Evolutionary conservation across 1,140 invertebrate genomes (phyloP).

Genomic region (Hylaeus volcanicus): DNA sequence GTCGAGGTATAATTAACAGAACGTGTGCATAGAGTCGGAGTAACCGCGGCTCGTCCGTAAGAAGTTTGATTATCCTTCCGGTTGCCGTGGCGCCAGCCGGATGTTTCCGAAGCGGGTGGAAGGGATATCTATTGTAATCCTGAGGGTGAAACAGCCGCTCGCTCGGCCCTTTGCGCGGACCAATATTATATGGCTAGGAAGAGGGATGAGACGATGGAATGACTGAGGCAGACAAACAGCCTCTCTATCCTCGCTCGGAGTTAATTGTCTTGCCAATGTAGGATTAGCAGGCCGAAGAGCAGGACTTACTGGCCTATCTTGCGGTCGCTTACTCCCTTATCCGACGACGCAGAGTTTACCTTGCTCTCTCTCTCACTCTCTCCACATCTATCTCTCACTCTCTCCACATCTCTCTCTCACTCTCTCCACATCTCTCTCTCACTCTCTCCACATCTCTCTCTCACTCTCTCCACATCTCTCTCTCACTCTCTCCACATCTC

Average conservation of each 20-base stretch:
- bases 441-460: no score
- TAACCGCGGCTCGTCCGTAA: conserved; percentile 34
- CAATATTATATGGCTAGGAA: conserved; percentile 58
- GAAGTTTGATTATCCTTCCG: conserved; percentile 62
- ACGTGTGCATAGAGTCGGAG: conserved; percentile 7
- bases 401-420: no score
- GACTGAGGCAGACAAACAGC: conserved; percentile 52
- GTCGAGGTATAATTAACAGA: no score
- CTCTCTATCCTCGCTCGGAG: conserved; percentile 61
- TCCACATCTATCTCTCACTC: no score
- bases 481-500: no score
- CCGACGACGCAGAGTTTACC: conserved; percentile 27
- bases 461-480: no score
- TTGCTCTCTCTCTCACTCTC: conserved; percentile 1
- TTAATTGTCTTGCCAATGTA: conserved; percentile 74
- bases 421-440: no score
- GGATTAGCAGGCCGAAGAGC: conserved; percentile 63
- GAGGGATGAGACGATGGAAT: conserved; percentile 22
- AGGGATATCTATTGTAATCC: conserved; percentile 61
- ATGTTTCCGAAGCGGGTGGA: conserved; percentile 47
- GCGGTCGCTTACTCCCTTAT: conserved; percentile 38
- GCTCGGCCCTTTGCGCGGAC: conserved; percentile 25
- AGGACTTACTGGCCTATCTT: conserved; percentile 51
- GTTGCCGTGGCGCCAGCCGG: conserved; percentile 35
- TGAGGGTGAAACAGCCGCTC: conserved; percentile 23